Conservation (phyloP, 2,113 vertebrate species). For the Phyllostomus discolor region DNA sequence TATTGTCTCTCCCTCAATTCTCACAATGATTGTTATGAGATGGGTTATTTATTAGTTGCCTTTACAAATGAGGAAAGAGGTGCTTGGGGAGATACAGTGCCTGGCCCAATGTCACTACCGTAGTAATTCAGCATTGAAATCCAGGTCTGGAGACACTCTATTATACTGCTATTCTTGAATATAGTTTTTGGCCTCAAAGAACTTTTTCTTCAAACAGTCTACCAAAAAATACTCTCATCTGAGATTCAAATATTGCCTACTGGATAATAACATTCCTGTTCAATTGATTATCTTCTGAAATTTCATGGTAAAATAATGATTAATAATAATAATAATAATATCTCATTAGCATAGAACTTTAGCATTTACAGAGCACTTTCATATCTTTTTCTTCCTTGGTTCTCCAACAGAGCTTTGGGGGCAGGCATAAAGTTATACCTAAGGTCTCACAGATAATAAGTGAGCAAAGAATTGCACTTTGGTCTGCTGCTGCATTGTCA, state of each 20-base stretch:
- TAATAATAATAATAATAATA: neutral
- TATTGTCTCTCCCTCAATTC: neutral
- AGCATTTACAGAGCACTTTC: neutral
- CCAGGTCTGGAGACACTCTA: neutral
- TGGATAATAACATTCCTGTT: neutral
- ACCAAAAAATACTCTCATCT: neutral
- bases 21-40: neutral
- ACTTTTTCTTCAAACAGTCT: neutral
- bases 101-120: neutral
- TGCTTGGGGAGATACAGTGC: neutral
- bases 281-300: neutral
- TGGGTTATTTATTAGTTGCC: neutral
- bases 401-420: neutral
- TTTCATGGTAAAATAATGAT: neutral
- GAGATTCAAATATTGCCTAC: neutral
- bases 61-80: neutral
- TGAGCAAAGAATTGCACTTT: neutral
- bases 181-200: conserved; percentile 3
- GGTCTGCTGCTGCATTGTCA: neutral
- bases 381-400: neutral
- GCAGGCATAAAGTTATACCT: neutral
- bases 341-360: neutral
- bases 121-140: neutral
- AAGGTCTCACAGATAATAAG: neutral
- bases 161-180: neutral